Evolutionary conservation across 2,113 vertebrate genomes (phyloP), one percentile per base, ranked within the genome.

Genomic region (Hepsetus odoe): DNA sequence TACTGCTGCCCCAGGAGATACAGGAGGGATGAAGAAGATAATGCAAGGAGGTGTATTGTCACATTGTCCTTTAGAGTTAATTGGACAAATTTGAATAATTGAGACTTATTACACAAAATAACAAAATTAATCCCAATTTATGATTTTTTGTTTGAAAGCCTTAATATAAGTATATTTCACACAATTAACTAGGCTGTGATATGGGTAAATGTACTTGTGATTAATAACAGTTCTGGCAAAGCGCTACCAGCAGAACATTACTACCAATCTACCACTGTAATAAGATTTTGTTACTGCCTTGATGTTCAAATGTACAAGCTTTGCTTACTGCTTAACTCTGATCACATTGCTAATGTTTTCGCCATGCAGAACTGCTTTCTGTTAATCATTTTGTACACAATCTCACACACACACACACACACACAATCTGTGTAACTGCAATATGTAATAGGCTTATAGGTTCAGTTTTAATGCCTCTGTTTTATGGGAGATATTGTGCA

Each of bases 371-470:
- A 55, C 18, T 62, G 30, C 28, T 10, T 28, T 79, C 26, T 66
- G 77, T 56, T 38, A 53, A 70, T 65, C 69, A 55, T 10, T 69
- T 55, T 26, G 26, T 78, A 28, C 51, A 42, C 42, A 46, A 16
- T 5, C 4, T 12, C 68, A 51, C 76, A 65, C 61, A 46, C 56
- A 65, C 69, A 67, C 46, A 66, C 65, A 44, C 46, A 46, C 46
- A 51, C 40, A 40, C 55, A 67, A 42, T 67, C 69, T 66, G 61
- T 66, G 61, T 67, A 35, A 65, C 38, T 73, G 72, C 24, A 66
- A 73, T 67, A 70, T 74, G 77, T 80, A 66, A 66, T 73, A 71
- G 59, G 76, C 76, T 79, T 62, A 55, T 28, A 49, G 68, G 58
- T 61, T 30, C 61, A 58, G n/a, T 67, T 42, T 26, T 71, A 80